Conservation (phyloP, 2,888 invertebrate genomes). For the Eulithis testata region DNA sequence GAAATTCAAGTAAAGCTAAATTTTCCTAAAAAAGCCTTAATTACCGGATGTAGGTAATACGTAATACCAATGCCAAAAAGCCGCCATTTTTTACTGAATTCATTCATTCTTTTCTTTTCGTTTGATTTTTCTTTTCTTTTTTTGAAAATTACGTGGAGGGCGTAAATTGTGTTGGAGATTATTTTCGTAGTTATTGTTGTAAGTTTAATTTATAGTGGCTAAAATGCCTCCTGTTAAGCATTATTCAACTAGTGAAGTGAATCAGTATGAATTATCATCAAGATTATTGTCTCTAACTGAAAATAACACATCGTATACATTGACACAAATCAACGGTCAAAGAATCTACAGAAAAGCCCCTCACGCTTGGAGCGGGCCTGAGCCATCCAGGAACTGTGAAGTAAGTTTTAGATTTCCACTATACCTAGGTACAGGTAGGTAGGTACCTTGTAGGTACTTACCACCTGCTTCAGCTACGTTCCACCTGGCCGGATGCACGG, state of each 20-base stretch:
- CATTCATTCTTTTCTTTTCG: conserved; percentile 52
- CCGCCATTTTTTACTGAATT: conserved; percentile 58
- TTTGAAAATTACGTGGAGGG: conserved; percentile 60
- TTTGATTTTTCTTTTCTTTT: conserved; percentile 58
- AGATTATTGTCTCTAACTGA: conserved; percentile 80
- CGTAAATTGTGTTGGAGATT: conserved; percentile 52
- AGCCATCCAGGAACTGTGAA: conserved; percentile 86
- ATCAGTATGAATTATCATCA: conserved; percentile 82
- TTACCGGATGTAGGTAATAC: conserved; percentile 4
- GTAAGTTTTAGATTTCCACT: conserved; percentile 56
- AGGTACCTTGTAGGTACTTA: too few species aligned
- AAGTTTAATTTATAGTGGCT: conserved; percentile 72
- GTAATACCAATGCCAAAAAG: conserved; percentile 4
- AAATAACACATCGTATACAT: conserved; percentile 78
- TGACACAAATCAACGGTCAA: conserved; percentile 88
- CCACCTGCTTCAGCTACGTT: too few species aligned
- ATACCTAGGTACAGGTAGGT: background rate
- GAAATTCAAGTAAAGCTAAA: background rate
- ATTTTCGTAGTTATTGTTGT: conserved; percentile 71
- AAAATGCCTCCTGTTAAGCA: conserved; percentile 79
- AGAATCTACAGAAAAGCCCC: conserved; percentile 87
- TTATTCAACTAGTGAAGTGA: conserved; percentile 81
- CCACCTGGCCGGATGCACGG: too few species aligned
- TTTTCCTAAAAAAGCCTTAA: background rate
- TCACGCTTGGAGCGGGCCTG: conserved; percentile 79